Evolutionary conservation across 2,888 invertebrate genomes (phyloP).

Genomic region (Chironomus tentans): DNA sequence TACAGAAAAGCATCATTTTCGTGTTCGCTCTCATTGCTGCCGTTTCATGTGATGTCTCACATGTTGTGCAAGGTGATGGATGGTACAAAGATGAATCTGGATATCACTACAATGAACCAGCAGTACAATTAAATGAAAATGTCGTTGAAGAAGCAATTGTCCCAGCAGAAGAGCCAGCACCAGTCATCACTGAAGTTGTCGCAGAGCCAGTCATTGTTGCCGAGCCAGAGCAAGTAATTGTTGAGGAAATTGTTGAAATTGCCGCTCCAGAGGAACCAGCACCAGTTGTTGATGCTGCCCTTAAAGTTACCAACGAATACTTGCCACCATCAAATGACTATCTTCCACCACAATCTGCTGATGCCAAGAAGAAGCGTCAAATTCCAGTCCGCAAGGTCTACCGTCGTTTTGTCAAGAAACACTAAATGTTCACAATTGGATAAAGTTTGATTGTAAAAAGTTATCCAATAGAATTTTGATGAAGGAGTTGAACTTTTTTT

Average conservation of each 20-base stretch:
- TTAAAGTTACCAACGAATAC: background rate
- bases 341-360: too few species aligned
- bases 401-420: too few species aligned
- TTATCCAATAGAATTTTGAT: too few species aligned
- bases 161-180: background rate
- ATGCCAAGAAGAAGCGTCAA: too few species aligned
- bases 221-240: background rate
- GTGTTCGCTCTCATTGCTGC: too few species aligned
- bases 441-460: too few species aligned
- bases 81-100: background rate
- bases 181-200: background rate
- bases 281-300: background rate
- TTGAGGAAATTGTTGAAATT: background rate
- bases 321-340: background rate
- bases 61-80: too few species aligned
- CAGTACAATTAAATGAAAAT: background rate
- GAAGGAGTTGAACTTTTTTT: too few species aligned
- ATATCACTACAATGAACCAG: background rate
- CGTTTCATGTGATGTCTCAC: too few species aligned
- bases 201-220: background rate
- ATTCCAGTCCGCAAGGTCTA: too few species aligned
- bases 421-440: too few species aligned
- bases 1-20: too few species aligned
- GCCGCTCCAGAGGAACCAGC: background rate
- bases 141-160: background rate